A percentile compares a stretch with the other conserved stretches of the same genome.
Evolutionary conservation across 1,140 invertebrate species (phyloP).

Genomic region (Choristoneura fumiferana): DNA sequence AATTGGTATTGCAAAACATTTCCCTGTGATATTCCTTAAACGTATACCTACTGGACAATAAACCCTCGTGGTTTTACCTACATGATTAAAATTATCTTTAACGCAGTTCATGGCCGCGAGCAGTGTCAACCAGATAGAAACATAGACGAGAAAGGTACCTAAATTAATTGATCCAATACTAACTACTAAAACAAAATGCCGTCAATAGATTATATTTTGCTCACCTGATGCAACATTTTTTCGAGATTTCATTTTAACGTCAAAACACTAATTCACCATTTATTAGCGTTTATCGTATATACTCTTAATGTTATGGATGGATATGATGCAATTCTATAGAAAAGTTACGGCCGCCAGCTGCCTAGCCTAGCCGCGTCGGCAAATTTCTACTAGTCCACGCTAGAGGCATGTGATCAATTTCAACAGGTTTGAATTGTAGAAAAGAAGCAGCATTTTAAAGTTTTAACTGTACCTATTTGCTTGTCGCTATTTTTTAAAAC

Average conservation of each 20-base stretch:
- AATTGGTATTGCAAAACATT: neutral
- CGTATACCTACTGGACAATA: neutral
- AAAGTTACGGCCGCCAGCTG: neutral
- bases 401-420: neutral
- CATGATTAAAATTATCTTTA: neutral
- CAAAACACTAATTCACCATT: slow-evolving; percentile 12
- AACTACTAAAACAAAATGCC: neutral
- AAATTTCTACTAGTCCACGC: neutral
- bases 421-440: neutral
- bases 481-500: neutral
- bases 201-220: neutral
- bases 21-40: neutral
- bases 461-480: neutral
- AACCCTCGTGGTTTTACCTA: neutral
- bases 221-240: slow-evolving; percentile 29
- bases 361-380: neutral
- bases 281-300: neutral
- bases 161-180: neutral
- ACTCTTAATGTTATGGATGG: too few relatives aligned
- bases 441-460: neutral
- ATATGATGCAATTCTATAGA: slow-evolving; percentile 6
- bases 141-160: neutral
- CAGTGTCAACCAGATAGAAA: neutral
- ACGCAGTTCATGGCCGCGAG: neutral
- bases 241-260: slow-evolving; percentile 20